These are phyloP conservation scores for Spinus pinus DNA, from an alignment of 2,797 vertebrate species.

Conservation along the genomic window DNA sequence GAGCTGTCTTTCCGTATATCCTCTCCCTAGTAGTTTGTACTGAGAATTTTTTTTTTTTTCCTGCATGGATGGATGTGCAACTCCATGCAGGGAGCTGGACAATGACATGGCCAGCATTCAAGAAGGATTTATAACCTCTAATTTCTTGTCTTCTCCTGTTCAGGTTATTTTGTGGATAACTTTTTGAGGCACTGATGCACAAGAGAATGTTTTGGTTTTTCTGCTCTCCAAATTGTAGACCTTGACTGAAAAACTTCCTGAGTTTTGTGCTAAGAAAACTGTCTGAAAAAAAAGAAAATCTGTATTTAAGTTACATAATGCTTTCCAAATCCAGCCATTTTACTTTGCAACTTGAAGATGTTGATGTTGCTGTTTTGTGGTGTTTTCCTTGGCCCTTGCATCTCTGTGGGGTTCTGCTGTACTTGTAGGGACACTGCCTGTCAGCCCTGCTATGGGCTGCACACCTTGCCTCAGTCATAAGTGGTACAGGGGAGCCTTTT, in stretches of 20 bases:
- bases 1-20: neutral
- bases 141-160: neutral
- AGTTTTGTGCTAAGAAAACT: neutral
- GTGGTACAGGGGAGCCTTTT: neutral
- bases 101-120: neutral
- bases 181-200: neutral
- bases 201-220: neutral
- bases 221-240: neutral
- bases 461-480: neutral
- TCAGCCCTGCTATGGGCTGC: neutral
- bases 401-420: neutral
- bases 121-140: neutral
- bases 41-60: neutral
- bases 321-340: neutral
- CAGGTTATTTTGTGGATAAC: neutral
- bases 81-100: neutral
- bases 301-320: fast-evolving
- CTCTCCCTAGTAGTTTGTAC: neutral
- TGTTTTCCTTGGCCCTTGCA: neutral
- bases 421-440: fast-evolving
- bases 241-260: neutral
- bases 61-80: fast-evolving
- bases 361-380: neutral
- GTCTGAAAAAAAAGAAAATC: neutral
- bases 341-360: neutral